Base-by-base conservation (phyloP, 2,113 vertebrate genomes). In the Balaeniceps rex region DNA sequence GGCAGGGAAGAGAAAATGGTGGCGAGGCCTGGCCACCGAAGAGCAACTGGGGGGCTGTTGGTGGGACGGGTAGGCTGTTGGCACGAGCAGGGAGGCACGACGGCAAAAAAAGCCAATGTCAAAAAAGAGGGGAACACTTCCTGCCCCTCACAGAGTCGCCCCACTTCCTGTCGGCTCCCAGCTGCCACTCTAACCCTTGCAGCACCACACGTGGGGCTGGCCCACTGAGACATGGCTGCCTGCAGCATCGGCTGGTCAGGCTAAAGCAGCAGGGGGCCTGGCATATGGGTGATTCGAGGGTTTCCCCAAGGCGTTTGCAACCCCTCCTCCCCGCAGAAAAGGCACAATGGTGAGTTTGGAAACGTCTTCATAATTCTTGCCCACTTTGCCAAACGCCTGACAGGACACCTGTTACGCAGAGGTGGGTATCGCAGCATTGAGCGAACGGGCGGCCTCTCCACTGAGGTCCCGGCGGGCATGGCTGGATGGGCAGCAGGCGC, bases 351-450 rank as follows among this genome's bases (percentile, higher is more conserved):
- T 49, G 55, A 61, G n/a, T 46, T 70, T n/a, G 63, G 42, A 82
- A 36, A 5, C 2, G 6, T 29, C 22, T 46, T 52, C 3, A 0
- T 19, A 8, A 38, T 17, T 61, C 54, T 58, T 57, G 12, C 12
- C 57, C 0, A 0, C 29, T 42, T 31, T n/a, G 38, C 19, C 36
- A 65, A 78, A 42, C 0, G 0, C 19, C 46, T 58, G 31, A 12
- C 19, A 38, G 34, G 64, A n/a, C 6, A 1, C 7, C 44, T 22
- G 22, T 7, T 52, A 12, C 2, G 16, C 55, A 22, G 34, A 72
- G 26, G 9, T 14, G 19, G 19, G 3, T 44, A 19, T 63, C 0
- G 2, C 36, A 31, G 7, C 2, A 0, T 0, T 4, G 70, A 74
- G 57, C 7, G 2, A 65, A 19, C 6, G 24, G 31, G 49, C 1